These are phyloP conservation scores for Trichogramma evanescens DNA, from an alignment of 2,888 invertebrate species.

Conservation along the genomic window DNA sequence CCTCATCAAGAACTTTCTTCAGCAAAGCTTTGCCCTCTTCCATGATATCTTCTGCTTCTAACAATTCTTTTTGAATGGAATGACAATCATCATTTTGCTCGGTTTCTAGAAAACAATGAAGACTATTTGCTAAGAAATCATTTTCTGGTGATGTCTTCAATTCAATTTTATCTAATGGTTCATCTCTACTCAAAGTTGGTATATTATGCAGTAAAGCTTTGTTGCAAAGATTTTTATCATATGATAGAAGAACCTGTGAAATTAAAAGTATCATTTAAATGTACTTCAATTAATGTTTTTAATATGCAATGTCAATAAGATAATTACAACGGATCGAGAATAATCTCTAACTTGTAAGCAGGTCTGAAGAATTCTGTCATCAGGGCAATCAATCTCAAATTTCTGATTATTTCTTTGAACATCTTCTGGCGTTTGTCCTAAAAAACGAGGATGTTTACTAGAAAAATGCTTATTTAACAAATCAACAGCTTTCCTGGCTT, in stretches of 20 bases:
- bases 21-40: constrained; percentile 32
- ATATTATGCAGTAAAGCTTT: constrained; percentile 43
- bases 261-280: constrained; percentile 7
- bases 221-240: constrained; percentile 45
- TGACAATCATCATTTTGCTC: constrained; percentile 14
- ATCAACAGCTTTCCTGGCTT: constrained; percentile 38
- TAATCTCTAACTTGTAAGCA: constrained; percentile 43
- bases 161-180: constrained; percentile 36
- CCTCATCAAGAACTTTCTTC: constrained; percentile 31
- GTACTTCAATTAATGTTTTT: neutral
- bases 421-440: constrained; percentile 40
- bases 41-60: constrained; percentile 31
- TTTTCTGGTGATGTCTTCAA: constrained; percentile 25
- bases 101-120: constrained; percentile 13
- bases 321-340: constrained; percentile 23
- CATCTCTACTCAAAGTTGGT: constrained; percentile 32
- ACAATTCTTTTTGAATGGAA: constrained; percentile 25
- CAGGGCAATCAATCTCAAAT: constrained; percentile 41
- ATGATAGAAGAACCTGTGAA: constrained; percentile 39
- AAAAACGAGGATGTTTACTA: constrained; percentile 37
- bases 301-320: neutral
- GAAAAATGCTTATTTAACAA: constrained; percentile 39
- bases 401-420: constrained; percentile 32
- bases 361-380: constrained; percentile 48
- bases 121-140: constrained; percentile 20